Base-by-base conservation (phyloP, 2,888 invertebrate species). In the Melinopterus prodromus region DNA sequence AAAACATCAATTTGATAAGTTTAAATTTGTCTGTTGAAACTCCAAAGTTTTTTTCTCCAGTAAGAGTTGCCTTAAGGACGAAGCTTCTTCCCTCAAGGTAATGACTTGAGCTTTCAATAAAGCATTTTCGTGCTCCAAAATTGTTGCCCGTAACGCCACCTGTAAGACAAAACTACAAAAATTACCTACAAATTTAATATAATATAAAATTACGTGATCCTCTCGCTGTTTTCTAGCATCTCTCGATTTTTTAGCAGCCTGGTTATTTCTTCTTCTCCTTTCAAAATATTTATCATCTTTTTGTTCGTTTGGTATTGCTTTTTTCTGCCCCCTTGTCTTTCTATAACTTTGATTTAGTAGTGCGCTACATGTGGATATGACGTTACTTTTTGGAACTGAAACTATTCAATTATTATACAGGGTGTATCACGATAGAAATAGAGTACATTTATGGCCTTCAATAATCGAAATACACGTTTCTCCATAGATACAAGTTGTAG, bases 281-380 rank as follows among this genome's bases (percentile, higher is more conserved):
- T 98, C 97, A 88, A 94, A 97, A 89, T 98, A 98, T 88, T 96
- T 97, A 81, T 95, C 95, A 85, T 98, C 97, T 86, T 98, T 98
- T 87, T 95, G 92, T 76, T 96, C 96, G 0, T 94, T 93, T 0
- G 97, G 97, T 78, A 97, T 97, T 0, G 97, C 95, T 78, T 96
- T 93, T 87, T 97, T 97, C 87, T 96, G 96, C 0, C 96, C 95
- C 3, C 97, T 91, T 0, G 94, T 93, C 5, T 95, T 89, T 81
- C 92, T 88, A 26, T 88, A 86, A 77, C 85, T 84, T 37, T 81
- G 81, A n/a, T 53, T 69, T 38, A 78, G 36, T 1, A 79, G 15
- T 3, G 76, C 4, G 53, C 78, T 79, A 72, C 78, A 79, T 16
- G 79, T 53, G n/a, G 79, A 72, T 9, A 69, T 26, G 26, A 26